These are phyloP conservation scores for Xylophagus ater DNA, from an alignment of 2,888 invertebrate species.

Conservation along the genomic window DNA sequence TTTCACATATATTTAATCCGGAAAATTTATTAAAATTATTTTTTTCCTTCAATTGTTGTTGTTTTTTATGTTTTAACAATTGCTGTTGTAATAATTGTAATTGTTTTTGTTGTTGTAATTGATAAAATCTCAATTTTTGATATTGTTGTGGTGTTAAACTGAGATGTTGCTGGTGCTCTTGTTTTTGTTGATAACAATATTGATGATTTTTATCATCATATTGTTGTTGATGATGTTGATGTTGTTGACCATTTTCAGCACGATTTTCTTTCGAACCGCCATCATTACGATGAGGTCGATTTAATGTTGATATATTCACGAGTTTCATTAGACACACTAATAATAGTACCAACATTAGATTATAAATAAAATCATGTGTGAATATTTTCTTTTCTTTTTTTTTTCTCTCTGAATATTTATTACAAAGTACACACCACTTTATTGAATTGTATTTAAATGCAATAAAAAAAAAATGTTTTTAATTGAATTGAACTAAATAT, in stretches of 20 bases:
- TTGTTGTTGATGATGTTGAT: neutral
- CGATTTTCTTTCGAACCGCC: slow-evolving; percentile 17
- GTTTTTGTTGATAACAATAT: slow-evolving; percentile 19
- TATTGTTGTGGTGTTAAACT: slow-evolving; percentile 49
- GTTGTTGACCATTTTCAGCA: slow-evolving; percentile 15
- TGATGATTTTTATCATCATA: slow-evolving; percentile 1
- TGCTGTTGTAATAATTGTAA: slow-evolving; percentile 36
- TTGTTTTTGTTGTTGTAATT: slow-evolving; percentile 36
- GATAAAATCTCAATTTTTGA: slow-evolving; percentile 42
- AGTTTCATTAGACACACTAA: slow-evolving; percentile 38
- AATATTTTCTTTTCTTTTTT: no score
- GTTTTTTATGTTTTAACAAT: slow-evolving; percentile 7
- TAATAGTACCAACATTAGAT: slow-evolving; percentile 39
- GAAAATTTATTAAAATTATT: slow-evolving; percentile 1
- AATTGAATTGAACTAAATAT: no score
- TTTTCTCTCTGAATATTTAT: no score
- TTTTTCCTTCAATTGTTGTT: neutral
- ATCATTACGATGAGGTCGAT: slow-evolving; percentile 22
- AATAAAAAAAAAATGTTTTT: no score
- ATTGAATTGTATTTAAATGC: no score
- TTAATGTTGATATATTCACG: slow-evolving; percentile 37
- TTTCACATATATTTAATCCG: slow-evolving; percentile 7
- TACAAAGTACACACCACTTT: no score
- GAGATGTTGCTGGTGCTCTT: slow-evolving; percentile 23
- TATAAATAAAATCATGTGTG: slow-evolving; percentile 21